Conservation (phyloP, 2,113 vertebrate genomes). For the Silurus asotus region DNA sequence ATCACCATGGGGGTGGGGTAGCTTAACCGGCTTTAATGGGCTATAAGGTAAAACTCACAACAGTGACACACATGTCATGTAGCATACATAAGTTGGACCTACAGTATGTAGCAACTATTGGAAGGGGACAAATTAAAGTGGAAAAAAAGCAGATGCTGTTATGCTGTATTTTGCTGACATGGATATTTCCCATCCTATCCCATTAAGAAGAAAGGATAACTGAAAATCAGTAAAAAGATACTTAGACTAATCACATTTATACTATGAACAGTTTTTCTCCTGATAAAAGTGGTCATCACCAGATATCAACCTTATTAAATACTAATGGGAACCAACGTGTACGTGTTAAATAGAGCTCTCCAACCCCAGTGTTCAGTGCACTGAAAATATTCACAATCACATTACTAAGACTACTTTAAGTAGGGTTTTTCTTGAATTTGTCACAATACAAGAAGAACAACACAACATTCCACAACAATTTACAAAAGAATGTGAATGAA, state of each 20-base stretch:
- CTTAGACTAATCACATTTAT: neutral
- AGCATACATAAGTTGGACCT: constrained; percentile 58
- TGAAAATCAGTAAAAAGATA: neutral
- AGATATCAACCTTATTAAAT: neutral
- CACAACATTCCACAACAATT: neutral
- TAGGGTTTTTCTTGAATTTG: neutral
- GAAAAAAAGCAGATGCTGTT: neutral
- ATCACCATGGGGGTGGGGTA: neutral
- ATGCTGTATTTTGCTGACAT: neutral
- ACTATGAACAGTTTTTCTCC: neutral
- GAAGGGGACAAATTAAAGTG: neutral
- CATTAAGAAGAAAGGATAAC: neutral
- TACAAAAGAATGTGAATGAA: neutral
- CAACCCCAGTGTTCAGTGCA: neutral
- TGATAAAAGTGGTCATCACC: neutral
- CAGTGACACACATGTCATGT: constrained; percentile 32
- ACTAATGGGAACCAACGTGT: neutral
- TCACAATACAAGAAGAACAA: neutral
- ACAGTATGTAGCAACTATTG: constrained; percentile 51
- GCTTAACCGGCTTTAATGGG: neutral
- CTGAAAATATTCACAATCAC: neutral
- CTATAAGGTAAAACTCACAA: neutral
- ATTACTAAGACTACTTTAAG: neutral
- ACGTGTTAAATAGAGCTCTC: neutral
- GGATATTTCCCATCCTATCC: neutral